Evolutionary conservation across 37 sponge, comb jelly and placozoan genomes (phyloP).

Genomic region (Tethya wilhelma): DNA sequence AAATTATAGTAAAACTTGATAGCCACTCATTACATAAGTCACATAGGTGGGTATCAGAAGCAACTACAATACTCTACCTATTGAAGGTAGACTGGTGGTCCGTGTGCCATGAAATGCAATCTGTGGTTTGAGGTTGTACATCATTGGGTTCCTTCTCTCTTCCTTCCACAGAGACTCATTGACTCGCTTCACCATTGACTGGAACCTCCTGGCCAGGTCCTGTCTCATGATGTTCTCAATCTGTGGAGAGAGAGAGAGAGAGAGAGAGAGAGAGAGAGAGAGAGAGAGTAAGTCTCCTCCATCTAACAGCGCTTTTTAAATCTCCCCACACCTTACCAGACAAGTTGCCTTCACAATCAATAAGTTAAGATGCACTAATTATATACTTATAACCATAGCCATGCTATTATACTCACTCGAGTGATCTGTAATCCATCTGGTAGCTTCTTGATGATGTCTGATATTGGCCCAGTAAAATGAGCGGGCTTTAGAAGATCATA

Average conservation of each 20-base stretch:
- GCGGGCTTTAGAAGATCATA: too few species aligned
- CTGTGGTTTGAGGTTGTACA: constrained; percentile 26
- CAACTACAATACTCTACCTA: constrained; percentile 20
- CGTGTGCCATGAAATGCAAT: constrained; percentile 60
- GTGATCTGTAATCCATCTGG: constrained; percentile 33
- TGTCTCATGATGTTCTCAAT: constrained; percentile 54
- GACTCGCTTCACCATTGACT: background rate
- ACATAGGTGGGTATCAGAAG: too few species aligned
- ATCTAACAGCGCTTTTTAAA: background rate
- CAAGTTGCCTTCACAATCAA: background rate
- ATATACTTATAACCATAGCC: background rate
- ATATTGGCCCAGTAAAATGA: constrained; percentile 40
- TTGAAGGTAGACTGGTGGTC: constrained; percentile 34
- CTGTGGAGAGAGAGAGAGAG: constrained; percentile 23
- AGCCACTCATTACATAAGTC: too few species aligned
- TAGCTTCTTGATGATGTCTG: constrained; percentile 31
- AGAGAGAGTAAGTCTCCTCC: constrained; percentile 9
- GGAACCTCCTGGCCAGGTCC: constrained; percentile 46
- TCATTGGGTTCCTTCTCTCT: constrained; percentile 17
- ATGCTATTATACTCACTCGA: constrained; percentile 4
- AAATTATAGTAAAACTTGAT: too few species aligned
- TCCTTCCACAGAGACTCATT: constrained; percentile 6
- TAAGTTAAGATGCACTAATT: background rate
- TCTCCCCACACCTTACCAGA: background rate
- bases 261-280: background rate